A percentile compares a stretch with the other conserved stretches of the same genome.
Evolutionary conservation across 2,113 vertebrate genomes (phyloP).

Genomic region (Chiloscyllium plagiosum): DNA sequence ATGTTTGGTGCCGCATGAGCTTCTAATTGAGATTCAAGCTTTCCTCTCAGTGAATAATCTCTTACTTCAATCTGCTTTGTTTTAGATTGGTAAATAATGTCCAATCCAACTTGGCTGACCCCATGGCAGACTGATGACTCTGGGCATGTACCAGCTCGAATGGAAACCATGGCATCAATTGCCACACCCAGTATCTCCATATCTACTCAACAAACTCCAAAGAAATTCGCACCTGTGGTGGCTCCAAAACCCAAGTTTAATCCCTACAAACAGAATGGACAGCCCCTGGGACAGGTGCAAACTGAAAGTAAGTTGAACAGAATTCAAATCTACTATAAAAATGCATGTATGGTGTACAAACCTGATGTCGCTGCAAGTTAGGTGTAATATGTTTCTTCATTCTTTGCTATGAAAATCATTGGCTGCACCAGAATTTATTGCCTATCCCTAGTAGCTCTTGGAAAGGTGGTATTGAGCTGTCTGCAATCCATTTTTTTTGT

Average conservation of each 20-base stretch:
- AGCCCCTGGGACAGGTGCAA: constrained; percentile 48
- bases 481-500: neutral
- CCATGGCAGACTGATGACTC: constrained; percentile 65
- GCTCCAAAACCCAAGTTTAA: constrained; percentile 96
- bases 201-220: constrained; percentile 84
- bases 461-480: neutral
- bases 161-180: constrained; percentile 89
- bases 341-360: neutral
- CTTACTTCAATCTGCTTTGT: neutral
- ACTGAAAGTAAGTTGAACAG: constrained; percentile 54
- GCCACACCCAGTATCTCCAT: constrained; percentile 85
- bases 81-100: constrained; percentile 58
- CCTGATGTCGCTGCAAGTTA: neutral
- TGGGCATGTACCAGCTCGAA: constrained; percentile 80
- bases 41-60: neutral
- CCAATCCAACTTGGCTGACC: constrained; percentile 71
- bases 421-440: neutral
- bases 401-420: neutral
- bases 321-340: neutral
- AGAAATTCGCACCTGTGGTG: constrained; percentile 90
- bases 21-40: neutral
- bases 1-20: neutral
- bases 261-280: constrained; percentile 64
- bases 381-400: neutral
- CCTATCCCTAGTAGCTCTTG: neutral